phyloP scores from a whole-genome alignment of 2,113 vertebrate genomes.

The Corythaixoides concolor region DNA sequence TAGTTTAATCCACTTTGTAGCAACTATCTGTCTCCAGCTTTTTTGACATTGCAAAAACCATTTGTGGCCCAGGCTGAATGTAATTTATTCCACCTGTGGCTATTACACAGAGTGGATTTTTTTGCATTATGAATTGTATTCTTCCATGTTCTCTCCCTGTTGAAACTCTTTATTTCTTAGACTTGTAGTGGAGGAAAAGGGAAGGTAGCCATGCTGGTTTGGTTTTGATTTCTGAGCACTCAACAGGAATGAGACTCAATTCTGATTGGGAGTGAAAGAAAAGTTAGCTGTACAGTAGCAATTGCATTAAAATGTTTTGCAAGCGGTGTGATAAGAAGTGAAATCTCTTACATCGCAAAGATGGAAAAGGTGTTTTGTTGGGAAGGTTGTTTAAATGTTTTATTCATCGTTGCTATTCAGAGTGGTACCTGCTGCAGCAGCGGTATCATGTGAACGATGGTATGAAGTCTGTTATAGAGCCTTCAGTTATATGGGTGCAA shows the following conservation, averaged over 20 bases:
- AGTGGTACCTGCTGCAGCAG: neutral
- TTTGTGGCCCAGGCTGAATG: neutral
- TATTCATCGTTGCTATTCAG: neutral
- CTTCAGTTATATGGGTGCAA: neutral
- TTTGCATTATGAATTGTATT: neutral
- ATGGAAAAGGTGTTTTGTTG: neutral
- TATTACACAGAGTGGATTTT: neutral
- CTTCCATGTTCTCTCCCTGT: neutral
- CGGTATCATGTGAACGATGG: neutral
- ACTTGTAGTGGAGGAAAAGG: neutral
- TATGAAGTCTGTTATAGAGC: neutral
- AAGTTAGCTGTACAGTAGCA: neutral
- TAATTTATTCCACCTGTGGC: neutral
- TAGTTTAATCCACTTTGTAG: neutral
- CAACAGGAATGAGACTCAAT: neutral
- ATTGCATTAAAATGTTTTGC: neutral
- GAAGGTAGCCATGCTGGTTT: neutral
- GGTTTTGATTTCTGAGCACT: neutral
- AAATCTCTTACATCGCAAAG: neutral
- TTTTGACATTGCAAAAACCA: neutral
- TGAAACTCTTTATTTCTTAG: neutral
- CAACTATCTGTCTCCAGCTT: neutral
- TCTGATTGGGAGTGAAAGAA: neutral
- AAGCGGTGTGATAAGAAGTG: neutral
- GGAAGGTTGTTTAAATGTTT: neutral